phyloP scores from a whole-genome alignment of 2,888 invertebrate genomes.

The Nezara viridula region DNA sequence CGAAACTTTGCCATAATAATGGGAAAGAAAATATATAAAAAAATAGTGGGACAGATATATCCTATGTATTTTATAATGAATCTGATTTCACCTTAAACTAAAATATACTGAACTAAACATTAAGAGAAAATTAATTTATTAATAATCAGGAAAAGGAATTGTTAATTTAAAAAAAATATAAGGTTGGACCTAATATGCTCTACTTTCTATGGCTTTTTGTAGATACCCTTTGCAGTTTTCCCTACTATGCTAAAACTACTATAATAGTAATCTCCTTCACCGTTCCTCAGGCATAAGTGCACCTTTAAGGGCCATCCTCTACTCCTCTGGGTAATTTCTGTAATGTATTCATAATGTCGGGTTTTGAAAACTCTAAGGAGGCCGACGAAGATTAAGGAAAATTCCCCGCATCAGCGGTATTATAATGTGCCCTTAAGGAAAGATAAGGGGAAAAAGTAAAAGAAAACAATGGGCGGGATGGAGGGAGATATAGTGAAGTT shows the following conservation, averaged over 20 bases:
- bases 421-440: not conserved
- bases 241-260: not conserved
- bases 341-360: constrained; percentile 22
- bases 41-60: no score
- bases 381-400: constrained; percentile 6
- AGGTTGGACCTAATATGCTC: no score
- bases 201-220: not conserved
- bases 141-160: no score
- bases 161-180: no score
- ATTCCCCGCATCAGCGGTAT: constrained; percentile 24
- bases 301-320: not conserved
- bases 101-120: no score
- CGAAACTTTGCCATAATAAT: no score
- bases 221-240: not conserved
- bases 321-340: not conserved
- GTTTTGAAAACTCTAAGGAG: constrained; percentile 1
- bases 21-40: no score
- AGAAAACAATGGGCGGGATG: not conserved
- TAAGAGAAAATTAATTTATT: no score
- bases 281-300: not conserved
- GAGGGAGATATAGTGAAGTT: not conserved
- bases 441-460: not conserved
- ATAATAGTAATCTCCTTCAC: not conserved
- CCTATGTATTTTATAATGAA: no score
- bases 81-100: no score